Conservation (phyloP, 2,888 invertebrate genomes). For the Allacma fusca region DNA sequence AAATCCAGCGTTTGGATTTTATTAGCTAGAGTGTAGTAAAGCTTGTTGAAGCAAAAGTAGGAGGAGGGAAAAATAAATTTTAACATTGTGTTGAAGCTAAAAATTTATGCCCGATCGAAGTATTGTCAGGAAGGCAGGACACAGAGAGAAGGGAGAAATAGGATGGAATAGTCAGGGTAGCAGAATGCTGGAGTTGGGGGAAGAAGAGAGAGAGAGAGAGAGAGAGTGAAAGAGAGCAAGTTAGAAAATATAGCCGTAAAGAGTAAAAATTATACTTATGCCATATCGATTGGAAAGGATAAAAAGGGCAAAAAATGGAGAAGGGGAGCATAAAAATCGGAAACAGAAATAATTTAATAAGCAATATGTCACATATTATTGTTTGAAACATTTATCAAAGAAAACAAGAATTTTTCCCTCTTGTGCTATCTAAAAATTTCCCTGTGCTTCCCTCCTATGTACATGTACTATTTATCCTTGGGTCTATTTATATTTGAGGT, state of each 20-base stretch:
- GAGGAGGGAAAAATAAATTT: slow-evolving; percentile 23
- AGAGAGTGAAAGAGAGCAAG: slow-evolving; percentile 22
- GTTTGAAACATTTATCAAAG: slow-evolving; percentile 51
- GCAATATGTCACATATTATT: slow-evolving; percentile 58
- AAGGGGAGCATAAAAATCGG: slow-evolving; percentile 51
- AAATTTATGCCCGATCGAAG: slow-evolving; percentile 26
- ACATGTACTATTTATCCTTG: neutral
- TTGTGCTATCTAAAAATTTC: slow-evolving; percentile 44
- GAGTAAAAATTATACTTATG: slow-evolving; percentile 42
- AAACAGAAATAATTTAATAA: slow-evolving; percentile 61
- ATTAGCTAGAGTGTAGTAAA: slow-evolving; percentile 4
- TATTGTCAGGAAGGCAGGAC: neutral
- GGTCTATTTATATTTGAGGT: slow-evolving; percentile 17
- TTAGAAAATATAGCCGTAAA: slow-evolving; percentile 34
- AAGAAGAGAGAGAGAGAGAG: neutral
- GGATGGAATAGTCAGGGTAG: slow-evolving; percentile 9
- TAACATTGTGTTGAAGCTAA: slow-evolving; percentile 9
- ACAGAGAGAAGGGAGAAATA: slow-evolving; percentile 13
- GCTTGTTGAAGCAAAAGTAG: neutral
- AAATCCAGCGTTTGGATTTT: neutral
- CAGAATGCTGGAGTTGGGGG: neutral
- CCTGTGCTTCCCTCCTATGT: neutral
- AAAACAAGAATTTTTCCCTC: slow-evolving; percentile 54
- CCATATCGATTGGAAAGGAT: slow-evolving; percentile 44
- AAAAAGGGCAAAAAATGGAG: slow-evolving; percentile 39